Base-by-base conservation (phyloP, 2,113 vertebrate genomes). In the Megalops atlanticus region DNA sequence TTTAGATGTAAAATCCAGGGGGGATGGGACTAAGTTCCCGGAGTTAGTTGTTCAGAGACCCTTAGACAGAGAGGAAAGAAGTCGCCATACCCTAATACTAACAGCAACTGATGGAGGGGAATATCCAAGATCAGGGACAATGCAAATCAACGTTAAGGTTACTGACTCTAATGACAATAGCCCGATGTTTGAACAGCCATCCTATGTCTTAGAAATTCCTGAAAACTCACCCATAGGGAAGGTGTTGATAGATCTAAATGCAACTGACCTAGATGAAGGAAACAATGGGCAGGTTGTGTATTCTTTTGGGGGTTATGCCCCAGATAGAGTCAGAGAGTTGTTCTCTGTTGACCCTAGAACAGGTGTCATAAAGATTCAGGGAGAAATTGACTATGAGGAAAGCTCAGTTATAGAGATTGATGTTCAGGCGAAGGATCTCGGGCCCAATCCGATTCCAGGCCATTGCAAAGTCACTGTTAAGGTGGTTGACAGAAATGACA, bases 141-240 rank as follows among this genome's bases (percentile, higher is more conserved):
- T 99, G 91, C 97, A 98, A 89, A 97, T 99, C 86, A 97, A 98
- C 21, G 97, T 99, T 58, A 97, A 98, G 88, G 97, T 99, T 80
- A 96, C 98, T 77, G 98, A 99, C 92, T 99, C 98, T 12, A 99
- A 99, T 85, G 98, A 99, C 85, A 99, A 99, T 88, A 99, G 97
- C 84, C 98, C 98, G 0, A 91, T 98, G 79, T 99, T 99, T 89
- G 97, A 98, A 82, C 96, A 96, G 6, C 94, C 97, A 2, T 96
- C 97, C 1, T 99, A 99, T 1, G 91, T 97, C 76, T 96, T 99
- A 43, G 97, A 99, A 87, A 93, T 99, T 80, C 96, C 96, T 0
- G 98, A 99, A 90, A 99, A 99, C 2, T 95, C 96, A 0, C 95
- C 97, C 0, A 91, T 94, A 41, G 98, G 98, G 76, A 98, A 96